Base-by-base conservation (phyloP, 2,113 vertebrate genomes). In the Sebastes fasciatus region DNA sequence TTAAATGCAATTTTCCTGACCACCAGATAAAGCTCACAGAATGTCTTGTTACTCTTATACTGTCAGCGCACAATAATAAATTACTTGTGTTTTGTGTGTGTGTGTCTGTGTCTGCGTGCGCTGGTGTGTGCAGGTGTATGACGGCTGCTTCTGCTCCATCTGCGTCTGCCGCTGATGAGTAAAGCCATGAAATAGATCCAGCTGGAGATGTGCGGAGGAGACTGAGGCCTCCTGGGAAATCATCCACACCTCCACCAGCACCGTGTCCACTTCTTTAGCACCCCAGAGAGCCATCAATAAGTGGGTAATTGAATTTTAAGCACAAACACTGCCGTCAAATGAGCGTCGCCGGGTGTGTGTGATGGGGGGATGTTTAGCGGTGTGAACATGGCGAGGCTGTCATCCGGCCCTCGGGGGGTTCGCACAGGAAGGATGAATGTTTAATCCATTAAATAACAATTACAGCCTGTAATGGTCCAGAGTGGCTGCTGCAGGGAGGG, bases 221-320 rank as follows among this genome's bases (percentile, higher is more conserved):
- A 93, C 95, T 72, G 93, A 21, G 65, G 91, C 95, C 96, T 97
- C 96, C 95, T 89, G 97, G 98, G 98, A 99, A 99, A 99, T 99
- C 98, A 99, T 94, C 96, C 96, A 95, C 80, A 87, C 91, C 80
- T 90, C 87, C 83, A 72, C 69, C 79, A 52, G 82, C 89, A 72
- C 87, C 45, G 94, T 97, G 97, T 98, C 97, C 97, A 96, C 97
- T 97, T 96, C 96, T 97, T 96, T 96, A 97, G 96, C 97, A 96
- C 97, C 97, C 97, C 95, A 96, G 96, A 97, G 96, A 97, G 96
- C 96, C 97, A 98, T 99, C 97, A 98, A 97, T 98, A 98, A 97
- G 96, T 96, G 96, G 97, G 97, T 98, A 98, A 99, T 98, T 99
- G 97, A 99, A 98, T 98, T 98, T 98, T 97, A 97, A 98, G 97